These are phyloP conservation scores for Teleogryllus oceanicus DNA, from an alignment of 2,888 invertebrate genomes.

Conservation along the genomic window DNA sequence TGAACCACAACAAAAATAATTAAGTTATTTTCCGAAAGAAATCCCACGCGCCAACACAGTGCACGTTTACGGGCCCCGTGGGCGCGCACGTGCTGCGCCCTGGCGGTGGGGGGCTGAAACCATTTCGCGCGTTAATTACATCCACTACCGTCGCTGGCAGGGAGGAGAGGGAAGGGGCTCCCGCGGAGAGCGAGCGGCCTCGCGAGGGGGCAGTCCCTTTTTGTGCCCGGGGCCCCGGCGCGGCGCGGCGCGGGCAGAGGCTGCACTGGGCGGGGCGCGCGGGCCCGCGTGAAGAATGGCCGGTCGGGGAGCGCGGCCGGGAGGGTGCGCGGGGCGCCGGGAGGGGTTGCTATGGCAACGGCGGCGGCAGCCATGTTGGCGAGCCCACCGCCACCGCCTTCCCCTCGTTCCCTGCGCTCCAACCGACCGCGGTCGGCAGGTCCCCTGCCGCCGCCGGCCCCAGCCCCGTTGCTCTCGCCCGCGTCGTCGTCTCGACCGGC, in stretches of 20 bases:
- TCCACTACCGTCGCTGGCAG: background rate
- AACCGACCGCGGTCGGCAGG: background rate
- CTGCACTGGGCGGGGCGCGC: background rate
- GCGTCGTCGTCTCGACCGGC: background rate
- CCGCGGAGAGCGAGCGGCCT: background rate
- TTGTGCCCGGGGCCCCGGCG: background rate
- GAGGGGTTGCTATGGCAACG: slow-evolving; percentile 18
- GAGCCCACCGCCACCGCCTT: background rate
- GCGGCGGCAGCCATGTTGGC: slow-evolving; percentile 9
- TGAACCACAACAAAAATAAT: slow-evolving; percentile 18
- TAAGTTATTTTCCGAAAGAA: slow-evolving; percentile 10
- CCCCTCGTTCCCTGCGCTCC: background rate
- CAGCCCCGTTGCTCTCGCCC: background rate
- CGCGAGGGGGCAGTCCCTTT: background rate
- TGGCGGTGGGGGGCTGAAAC: background rate
- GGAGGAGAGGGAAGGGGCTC: background rate
- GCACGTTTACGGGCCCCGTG: background rate
- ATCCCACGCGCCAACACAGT: background rate
- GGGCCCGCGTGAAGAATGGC: too few relatives aligned
- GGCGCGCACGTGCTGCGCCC: slow-evolving; percentile 18
- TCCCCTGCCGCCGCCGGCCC: background rate
- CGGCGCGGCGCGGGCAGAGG: background rate
- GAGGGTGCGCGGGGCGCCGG: background rate
- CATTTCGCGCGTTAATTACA: slow-evolving; percentile 18
- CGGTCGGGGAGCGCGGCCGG: background rate